Evolutionary conservation across 2,888 invertebrate species (phyloP).

Genomic region (Morpho deidamia): DNA sequence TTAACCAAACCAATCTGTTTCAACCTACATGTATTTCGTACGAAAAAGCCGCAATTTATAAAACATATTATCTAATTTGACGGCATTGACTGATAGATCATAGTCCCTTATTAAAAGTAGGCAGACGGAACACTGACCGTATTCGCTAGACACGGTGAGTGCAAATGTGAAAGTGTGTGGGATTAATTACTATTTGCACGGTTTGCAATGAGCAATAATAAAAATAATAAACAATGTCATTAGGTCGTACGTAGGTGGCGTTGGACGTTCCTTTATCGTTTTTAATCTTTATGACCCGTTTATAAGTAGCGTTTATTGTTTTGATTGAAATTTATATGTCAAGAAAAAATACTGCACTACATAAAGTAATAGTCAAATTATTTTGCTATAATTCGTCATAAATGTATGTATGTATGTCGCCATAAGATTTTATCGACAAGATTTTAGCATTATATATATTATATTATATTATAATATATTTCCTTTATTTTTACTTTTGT

Average conservation of each 20-base stretch:
- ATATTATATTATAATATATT: no score
- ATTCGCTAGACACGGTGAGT: constrained; percentile 35
- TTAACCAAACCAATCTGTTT: background rate
- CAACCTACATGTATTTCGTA: background rate
- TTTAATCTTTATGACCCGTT: constrained; percentile 21
- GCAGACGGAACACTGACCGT: constrained; percentile 52
- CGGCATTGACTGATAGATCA: constrained; percentile 2
- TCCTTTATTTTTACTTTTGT: no score
- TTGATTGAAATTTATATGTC: no score
- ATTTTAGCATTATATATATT: no score
- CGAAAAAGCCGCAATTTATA: background rate
- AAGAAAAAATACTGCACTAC: no score
- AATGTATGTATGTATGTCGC: no score
- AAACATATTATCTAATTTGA: constrained; percentile 4
- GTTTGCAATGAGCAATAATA: constrained; percentile 45
- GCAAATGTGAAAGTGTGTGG: constrained; percentile 62
- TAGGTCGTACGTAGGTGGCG: constrained; percentile 49
- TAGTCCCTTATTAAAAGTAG: constrained; percentile 38
- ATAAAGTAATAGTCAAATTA: no score
- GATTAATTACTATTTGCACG: constrained; percentile 61
- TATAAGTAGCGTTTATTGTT: constrained; percentile 8
- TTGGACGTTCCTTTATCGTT: constrained; percentile 19
- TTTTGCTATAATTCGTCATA: no score
- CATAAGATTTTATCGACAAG: no score
- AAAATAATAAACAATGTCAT: constrained; percentile 63